These are phyloP conservation scores for Rhabdomys dilectus DNA, from an alignment of 2,113 vertebrate genomes.

Conservation along the genomic window DNA sequence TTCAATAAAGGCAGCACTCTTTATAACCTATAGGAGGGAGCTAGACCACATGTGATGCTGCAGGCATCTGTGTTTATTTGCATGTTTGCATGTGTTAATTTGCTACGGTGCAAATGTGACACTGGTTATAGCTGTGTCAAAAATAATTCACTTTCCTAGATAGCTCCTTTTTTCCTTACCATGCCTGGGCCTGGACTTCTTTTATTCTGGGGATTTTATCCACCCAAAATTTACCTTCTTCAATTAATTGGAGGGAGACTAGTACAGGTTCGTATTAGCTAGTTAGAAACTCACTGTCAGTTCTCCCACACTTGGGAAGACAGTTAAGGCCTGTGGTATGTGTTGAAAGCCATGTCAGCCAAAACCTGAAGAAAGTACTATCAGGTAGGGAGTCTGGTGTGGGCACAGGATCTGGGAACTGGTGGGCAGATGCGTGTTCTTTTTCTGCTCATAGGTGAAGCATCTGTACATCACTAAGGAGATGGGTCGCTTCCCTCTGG, in stretches of 20 bases:
- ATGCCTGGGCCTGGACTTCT: background rate
- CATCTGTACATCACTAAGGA: conserved; percentile 94
- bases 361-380: fast-evolving
- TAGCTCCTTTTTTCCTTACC: background rate
- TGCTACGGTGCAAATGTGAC: background rate
- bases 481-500: conserved; percentile 90
- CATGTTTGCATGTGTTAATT: background rate
- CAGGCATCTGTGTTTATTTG: background rate
- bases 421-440: background rate
- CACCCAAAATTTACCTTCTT: background rate
- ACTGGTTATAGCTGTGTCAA: background rate
- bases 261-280: background rate
- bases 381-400: fast-evolving
- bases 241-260: background rate
- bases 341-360: background rate
- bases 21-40: background rate
- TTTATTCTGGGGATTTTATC: background rate
- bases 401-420: background rate
- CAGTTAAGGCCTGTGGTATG: background rate
- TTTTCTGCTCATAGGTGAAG: conserved; percentile 89
- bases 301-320: background rate
- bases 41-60: background rate
- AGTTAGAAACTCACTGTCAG: background rate
- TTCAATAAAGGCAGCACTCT: background rate
- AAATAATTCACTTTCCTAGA: background rate